Evolutionary conservation across 2,113 vertebrate genomes (phyloP).

Genomic region (Lathamus discolor): DNA sequence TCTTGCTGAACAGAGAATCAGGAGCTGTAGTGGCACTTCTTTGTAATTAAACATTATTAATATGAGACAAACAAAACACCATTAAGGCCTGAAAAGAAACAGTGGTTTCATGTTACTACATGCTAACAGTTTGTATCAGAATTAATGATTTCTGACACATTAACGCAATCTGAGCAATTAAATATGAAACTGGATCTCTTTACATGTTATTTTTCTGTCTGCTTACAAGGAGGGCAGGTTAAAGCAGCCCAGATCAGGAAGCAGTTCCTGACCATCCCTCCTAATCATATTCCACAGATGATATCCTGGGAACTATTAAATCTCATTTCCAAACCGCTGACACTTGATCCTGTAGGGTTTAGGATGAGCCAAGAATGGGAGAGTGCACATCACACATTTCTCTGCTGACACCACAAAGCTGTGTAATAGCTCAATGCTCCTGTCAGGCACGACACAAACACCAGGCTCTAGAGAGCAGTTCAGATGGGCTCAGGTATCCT

Average conservation of each 20-base stretch:
- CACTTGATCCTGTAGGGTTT: not conserved
- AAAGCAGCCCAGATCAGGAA: not conserved
- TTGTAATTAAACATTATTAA: not conserved
- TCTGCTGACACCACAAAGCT: not conserved
- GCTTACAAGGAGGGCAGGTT: rapidly evolving
- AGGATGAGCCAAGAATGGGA: not conserved
- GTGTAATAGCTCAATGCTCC: not conserved
- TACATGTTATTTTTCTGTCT: not conserved
- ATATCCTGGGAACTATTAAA: not conserved
- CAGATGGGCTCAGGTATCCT: not conserved
- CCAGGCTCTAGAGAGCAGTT: not conserved
- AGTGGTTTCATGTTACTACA: not conserved
- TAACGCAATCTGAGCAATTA: not conserved
- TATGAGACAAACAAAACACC: not conserved
- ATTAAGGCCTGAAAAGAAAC: not conserved
- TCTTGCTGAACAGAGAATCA: not conserved
- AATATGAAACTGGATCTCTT: conserved; percentile 11
- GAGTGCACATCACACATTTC: not conserved
- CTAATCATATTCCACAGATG: not conserved
- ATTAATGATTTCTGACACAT: conserved; percentile 20
- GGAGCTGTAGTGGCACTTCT: not conserved
- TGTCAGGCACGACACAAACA: not conserved
- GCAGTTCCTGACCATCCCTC: not conserved
- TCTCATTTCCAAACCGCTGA: not conserved
- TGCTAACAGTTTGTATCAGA: not conserved